phyloP scores from a whole-genome alignment of 2,888 invertebrate species.

The Aporophyla lueneburgensis region DNA sequence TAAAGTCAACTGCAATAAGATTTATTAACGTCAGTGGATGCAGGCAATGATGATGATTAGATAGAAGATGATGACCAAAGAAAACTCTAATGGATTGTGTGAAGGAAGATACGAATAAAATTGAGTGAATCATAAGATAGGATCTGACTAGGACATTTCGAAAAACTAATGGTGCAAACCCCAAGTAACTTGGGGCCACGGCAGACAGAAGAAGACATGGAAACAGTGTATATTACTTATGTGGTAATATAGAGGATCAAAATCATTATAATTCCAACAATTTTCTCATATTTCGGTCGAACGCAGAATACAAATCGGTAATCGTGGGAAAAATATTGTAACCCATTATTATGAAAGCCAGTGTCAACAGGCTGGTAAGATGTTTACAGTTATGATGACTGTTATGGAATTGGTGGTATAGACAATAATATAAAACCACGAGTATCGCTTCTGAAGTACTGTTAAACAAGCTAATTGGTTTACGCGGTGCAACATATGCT shows the following conservation, averaged over 20 bases:
- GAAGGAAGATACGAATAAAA: not conserved
- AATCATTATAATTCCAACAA: not conserved
- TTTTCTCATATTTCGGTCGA: not conserved
- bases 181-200: not conserved
- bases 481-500: not conserved
- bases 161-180: not conserved
- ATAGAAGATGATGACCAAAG: not conserved
- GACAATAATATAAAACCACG: not conserved
- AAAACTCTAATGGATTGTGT: not conserved
- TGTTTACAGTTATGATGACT: not conserved
- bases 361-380: not conserved
- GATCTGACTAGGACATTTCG: not conserved
- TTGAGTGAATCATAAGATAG: not conserved
- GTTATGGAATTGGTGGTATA: not conserved
- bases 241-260: not conserved
- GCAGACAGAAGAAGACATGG: not conserved
- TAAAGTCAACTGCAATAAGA: not conserved
- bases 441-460: not conserved
- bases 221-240: not conserved
- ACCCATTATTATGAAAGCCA: not conserved
- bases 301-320: constrained; percentile 19
- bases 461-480: not conserved
- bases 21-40: not conserved
- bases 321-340: constrained; percentile 4
- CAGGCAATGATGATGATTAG: not conserved